These are phyloP conservation scores for Drosophila limbata DNA, from an alignment of 2,888 invertebrate species.

Conservation along the genomic window DNA sequence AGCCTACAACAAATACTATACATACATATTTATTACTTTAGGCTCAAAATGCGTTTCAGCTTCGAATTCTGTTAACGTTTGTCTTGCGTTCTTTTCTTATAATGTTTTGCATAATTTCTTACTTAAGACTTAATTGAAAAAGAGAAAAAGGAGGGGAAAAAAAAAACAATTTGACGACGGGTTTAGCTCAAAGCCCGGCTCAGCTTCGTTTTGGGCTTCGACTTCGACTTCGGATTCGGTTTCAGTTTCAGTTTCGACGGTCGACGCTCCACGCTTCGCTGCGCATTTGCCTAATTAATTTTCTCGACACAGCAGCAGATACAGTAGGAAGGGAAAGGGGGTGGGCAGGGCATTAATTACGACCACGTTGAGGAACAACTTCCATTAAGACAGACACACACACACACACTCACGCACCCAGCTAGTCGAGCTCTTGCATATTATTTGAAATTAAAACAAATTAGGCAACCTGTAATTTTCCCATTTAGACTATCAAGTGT, in stretches of 20 bases:
- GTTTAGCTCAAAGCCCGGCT: slow-evolving; percentile 57
- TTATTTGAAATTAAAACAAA: slow-evolving; percentile 81
- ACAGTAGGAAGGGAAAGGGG: neutral
- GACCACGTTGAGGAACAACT: slow-evolving; percentile 78
- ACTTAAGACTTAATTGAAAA: slow-evolving; percentile 83
- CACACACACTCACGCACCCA: slow-evolving; percentile 28
- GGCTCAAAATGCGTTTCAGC: slow-evolving; percentile 13
- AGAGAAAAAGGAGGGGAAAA: slow-evolving; percentile 17
- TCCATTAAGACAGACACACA: slow-evolving; percentile 68
- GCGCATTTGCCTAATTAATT: slow-evolving; percentile 84
- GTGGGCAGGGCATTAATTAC: slow-evolving; percentile 72
- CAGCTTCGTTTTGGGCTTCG: slow-evolving; percentile 39
- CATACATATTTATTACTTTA: slow-evolving; percentile 2
- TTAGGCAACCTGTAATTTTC: slow-evolving; percentile 82
- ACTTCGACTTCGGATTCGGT: slow-evolving; percentile 26
- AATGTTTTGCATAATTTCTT: slow-evolving; percentile 83
- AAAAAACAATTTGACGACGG: slow-evolving; percentile 33
- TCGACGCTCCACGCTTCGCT: slow-evolving; percentile 77
- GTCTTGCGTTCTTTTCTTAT: slow-evolving; percentile 31
- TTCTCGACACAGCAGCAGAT: slow-evolving; percentile 69
- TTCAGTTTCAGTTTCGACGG: neutral
- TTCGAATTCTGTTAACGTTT: slow-evolving; percentile 62
- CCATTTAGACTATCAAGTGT: slow-evolving; percentile 77
- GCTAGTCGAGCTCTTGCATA: slow-evolving; percentile 66
- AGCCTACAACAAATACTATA: slow-evolving; percentile 18